phyloP scores from a whole-genome alignment of 1,140 invertebrate genomes.

The Achatina immaculata region DNA sequence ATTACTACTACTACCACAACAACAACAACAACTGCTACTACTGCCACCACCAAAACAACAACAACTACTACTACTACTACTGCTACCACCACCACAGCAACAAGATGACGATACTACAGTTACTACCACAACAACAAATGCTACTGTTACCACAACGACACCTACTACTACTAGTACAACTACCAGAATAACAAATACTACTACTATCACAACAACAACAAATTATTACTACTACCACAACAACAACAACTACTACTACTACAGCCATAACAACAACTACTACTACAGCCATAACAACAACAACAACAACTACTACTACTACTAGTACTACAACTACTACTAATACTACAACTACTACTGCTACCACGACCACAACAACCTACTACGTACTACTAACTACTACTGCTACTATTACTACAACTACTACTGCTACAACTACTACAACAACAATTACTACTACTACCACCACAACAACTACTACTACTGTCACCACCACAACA shows the following conservation, averaged over 20 bases:
- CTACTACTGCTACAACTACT: conserved; percentile 42
- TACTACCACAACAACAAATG: background rate
- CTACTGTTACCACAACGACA: background rate
- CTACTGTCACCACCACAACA: background rate
- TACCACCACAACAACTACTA: conserved; percentile 33
- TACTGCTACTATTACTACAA: conserved; percentile 29
- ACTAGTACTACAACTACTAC: background rate
- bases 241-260: background rate
- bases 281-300: conserved; percentile 41
- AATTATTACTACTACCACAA: background rate
- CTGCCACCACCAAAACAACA: conserved; percentile 37
- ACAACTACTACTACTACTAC: conserved; percentile 30
- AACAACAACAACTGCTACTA: background rate
- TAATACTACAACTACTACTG: background rate
- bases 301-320: conserved; percentile 41
- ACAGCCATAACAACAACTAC: conserved; percentile 41
- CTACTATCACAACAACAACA: background rate
- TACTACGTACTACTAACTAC: background rate
- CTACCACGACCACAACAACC: background rate
- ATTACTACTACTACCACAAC: background rate
- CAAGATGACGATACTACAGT: too few relatives aligned
- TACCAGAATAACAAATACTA: background rate
- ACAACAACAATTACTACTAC: conserved; percentile 9
- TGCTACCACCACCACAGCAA: conserved; percentile 5
- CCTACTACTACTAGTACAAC: background rate